phyloP scores from a whole-genome alignment of 2,888 invertebrate genomes.

The Gonocerus acuteangulatus region DNA sequence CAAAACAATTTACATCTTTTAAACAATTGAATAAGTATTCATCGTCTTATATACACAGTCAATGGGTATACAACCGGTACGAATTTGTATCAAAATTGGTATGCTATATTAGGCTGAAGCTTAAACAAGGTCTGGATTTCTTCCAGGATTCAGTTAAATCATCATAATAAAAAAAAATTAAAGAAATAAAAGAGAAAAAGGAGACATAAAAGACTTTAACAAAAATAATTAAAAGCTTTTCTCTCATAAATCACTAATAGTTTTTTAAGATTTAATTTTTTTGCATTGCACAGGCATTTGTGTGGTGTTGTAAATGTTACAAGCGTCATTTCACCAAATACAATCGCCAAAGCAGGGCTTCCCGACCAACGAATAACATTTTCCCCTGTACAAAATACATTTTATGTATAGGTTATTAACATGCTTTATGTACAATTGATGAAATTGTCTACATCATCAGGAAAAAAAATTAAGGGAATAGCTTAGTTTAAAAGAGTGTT shows the following conservation, averaged over 20 bases:
- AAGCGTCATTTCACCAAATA: conserved; percentile 23
- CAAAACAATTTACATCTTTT: neutral
- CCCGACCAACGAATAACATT: conserved; percentile 6
- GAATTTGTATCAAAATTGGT: neutral
- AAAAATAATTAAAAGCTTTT: conserved; percentile 5
- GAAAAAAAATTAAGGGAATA: conserved; percentile 10
- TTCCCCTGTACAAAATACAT: neutral
- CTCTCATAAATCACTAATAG: neutral
- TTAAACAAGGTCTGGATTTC: neutral
- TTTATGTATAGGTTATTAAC: conserved; percentile 10
- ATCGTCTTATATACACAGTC: conserved; percentile 12
- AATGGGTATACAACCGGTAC: conserved; percentile 19
- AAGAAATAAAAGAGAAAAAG: neutral
- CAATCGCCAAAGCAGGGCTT: conserved; percentile 27
- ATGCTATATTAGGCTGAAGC: neutral
- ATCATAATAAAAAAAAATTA: neutral
- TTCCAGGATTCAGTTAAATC: neutral
- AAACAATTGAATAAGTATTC: neutral
- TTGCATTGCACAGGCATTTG: conserved; percentile 28
- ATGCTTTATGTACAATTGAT: conserved; percentile 25
- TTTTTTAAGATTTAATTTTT: neutral
- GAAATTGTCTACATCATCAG: conserved; percentile 6
- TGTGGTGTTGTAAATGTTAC: conserved; percentile 25
- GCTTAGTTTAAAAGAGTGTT: neutral
- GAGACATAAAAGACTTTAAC: neutral